Conservation (phyloP, 2,888 invertebrate genomes). For the Papilio elwesi region DNA sequence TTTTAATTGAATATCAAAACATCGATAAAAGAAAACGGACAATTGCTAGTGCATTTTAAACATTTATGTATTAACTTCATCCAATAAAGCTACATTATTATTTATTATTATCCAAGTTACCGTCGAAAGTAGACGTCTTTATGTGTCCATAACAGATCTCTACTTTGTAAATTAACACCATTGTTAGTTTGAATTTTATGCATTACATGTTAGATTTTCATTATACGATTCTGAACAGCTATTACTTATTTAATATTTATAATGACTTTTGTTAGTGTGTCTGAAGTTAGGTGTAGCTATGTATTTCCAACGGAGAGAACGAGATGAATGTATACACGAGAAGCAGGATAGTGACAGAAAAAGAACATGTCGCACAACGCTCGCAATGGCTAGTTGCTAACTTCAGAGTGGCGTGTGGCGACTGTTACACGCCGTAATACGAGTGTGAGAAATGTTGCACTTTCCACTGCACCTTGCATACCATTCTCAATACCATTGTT, state of each 20-base stretch:
- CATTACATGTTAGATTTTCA: too few relatives aligned
- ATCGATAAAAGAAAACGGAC: neutral
- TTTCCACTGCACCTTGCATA: slow-evolving; percentile 15
- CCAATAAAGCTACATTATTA: too few relatives aligned
- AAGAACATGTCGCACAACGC: neutral
- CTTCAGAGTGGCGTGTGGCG: neutral
- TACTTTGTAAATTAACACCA: too few relatives aligned
- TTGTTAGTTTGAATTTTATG: too few relatives aligned
- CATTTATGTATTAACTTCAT: too few relatives aligned
- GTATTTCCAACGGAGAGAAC: neutral
- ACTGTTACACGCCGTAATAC: neutral
- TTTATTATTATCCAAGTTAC: too few relatives aligned
- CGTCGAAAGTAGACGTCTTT: too few relatives aligned
- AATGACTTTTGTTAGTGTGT: too few relatives aligned
- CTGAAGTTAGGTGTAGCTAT: neutral
- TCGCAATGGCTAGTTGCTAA: neutral
- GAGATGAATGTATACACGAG: neutral
- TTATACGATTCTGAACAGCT: too few relatives aligned
- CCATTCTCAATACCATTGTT: slow-evolving; percentile 11
- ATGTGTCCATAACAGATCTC: too few relatives aligned
- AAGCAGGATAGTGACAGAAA: neutral
- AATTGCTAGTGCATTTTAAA: neutral
- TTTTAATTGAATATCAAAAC: neutral
- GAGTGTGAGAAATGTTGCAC: slow-evolving; percentile 19
- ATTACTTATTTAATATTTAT: too few relatives aligned